Base-by-base conservation (phyloP, 2,888 invertebrate genomes). In the Ethmia dodecea region DNA sequence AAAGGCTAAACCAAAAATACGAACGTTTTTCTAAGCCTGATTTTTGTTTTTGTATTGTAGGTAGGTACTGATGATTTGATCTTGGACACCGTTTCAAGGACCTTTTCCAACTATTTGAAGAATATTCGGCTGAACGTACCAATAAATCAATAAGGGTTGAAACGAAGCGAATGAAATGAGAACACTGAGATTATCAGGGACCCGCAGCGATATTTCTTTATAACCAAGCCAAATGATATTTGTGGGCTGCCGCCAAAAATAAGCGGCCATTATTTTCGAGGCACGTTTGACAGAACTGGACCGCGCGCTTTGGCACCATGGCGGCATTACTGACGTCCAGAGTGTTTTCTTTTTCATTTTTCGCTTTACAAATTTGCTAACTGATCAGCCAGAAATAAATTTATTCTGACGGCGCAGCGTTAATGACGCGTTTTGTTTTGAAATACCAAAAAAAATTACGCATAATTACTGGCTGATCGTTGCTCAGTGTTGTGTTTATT, bases 271-370 rank as follows among this genome's bases (percentile, higher is more conserved):
- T 77, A 78, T 61, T 79, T 73, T 67, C 57, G 58, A 60, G 55
- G 60, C 57, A 47, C 60, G 52, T 73, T 77, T 80, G 79, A 80
- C 78, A 79, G 72, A 80, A 67, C 63, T 74, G 73, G 80, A 75
- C 53, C 80, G 72, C 58, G 59, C 48, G 35, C 31, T 28, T 33
- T 30, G 30, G 35, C 35, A 31, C n/a, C 18, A 8, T 25, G 16
- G 16, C 35, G n/a, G 13, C 29, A 16, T 24, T 22, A 25, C 24
- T 13, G 16, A 35, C 37, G 38, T 35, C 34, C 36, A 33, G 22
- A 37, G 40, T 43, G 41, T 42, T 37, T 47, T 39, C 33, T 22
- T 22, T 29, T 39, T 39, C 18, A 10, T 13, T 8, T 26, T 16
- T 26, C 13, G 31, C 46, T 44, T 38, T 40, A 45, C 30, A 38